Conservation (phyloP, 2,113 vertebrate genomes). For the Oncorhynchus mykiss region DNA sequence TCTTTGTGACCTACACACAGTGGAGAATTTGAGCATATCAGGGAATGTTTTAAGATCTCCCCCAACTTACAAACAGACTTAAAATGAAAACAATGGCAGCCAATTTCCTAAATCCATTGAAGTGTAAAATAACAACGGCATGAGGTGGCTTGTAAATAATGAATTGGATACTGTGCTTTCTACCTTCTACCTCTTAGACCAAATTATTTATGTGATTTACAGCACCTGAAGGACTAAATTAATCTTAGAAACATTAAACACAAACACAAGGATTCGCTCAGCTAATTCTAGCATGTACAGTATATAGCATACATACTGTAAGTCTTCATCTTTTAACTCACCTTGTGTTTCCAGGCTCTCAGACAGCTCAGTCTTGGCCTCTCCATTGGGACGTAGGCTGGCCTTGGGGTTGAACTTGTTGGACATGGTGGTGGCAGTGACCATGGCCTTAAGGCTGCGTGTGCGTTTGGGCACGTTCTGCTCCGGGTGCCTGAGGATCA, state of each 20-base stretch:
- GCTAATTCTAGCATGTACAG: not conserved
- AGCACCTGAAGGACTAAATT: slow-evolving; percentile 29
- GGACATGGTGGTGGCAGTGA: slow-evolving; percentile 96
- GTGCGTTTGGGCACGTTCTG: slow-evolving; percentile 98
- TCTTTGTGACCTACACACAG: not conserved
- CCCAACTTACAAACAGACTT: not conserved
- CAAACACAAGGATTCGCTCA: not conserved
- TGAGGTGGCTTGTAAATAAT: slow-evolving; percentile 40
- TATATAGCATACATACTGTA: too few relatives aligned
- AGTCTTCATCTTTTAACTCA: slow-evolving; percentile 57
- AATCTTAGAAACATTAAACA: not conserved
- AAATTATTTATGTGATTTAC: slow-evolving; percentile 24
- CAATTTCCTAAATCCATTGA: slow-evolving; percentile 50
- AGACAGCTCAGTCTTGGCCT: slow-evolving; percentile 95
- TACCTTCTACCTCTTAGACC: not conserved
- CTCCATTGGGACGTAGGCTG: slow-evolving; percentile 92
- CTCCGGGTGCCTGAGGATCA: slow-evolving; percentile 97
- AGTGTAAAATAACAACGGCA: slow-evolving; percentile 54
- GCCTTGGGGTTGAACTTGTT: slow-evolving; percentile 98
- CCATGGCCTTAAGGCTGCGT: slow-evolving; percentile 94
- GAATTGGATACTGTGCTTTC: not conserved
- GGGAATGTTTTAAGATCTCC: not conserved
- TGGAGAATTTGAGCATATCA: not conserved
- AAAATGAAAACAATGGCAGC: slow-evolving; percentile 6
- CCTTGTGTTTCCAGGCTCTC: slow-evolving; percentile 95